phyloP scores from a whole-genome alignment of 2,113 vertebrate genomes.

The Polypterus senegalus region DNA sequence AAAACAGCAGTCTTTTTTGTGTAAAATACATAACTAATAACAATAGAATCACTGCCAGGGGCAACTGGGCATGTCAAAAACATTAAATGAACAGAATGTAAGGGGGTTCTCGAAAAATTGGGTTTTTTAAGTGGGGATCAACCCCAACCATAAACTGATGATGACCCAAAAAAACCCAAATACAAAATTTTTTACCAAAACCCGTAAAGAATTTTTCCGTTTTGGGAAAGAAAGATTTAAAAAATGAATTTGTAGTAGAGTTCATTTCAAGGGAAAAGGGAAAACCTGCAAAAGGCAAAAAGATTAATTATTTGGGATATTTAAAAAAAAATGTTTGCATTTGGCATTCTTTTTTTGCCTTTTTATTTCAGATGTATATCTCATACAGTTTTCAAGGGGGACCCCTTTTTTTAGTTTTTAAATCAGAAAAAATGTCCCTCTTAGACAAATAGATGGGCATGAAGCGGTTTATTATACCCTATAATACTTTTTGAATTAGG shows the following conservation, averaged over 20 bases:
- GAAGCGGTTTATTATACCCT: too few relatives aligned
- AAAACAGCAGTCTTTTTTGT: constrained; percentile 46
- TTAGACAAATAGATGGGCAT: too few relatives aligned
- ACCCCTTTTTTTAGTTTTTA: too few relatives aligned
- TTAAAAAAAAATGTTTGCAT: too few relatives aligned
- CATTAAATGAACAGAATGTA: constrained; percentile 63
- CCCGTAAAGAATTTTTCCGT: constrained; percentile 38
- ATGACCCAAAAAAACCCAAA: constrained; percentile 52
- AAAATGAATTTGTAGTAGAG: constrained; percentile 19
- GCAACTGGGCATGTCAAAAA: constrained; percentile 53
- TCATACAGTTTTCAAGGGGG: too few relatives aligned
- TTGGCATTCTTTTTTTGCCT: too few relatives aligned
- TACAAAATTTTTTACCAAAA: constrained; percentile 48
- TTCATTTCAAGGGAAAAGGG: too few relatives aligned
- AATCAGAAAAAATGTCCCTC: too few relatives aligned
- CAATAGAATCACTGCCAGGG: constrained; percentile 43
- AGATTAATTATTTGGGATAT: too few relatives aligned
- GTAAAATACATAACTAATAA: constrained; percentile 54
- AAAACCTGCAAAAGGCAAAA: too few relatives aligned
- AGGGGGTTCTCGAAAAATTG: constrained; percentile 50
- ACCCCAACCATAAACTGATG: constrained; percentile 50
- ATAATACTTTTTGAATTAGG: too few relatives aligned
- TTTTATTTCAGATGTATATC: too few relatives aligned
- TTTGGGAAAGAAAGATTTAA: constrained; percentile 17
- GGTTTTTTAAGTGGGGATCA: constrained; percentile 49